A percentile compares a stretch with the other conserved stretches of the same genome.
phyloP scores from a whole-genome alignment of 2,797 vertebrate species.

The Falco berigora region DNA sequence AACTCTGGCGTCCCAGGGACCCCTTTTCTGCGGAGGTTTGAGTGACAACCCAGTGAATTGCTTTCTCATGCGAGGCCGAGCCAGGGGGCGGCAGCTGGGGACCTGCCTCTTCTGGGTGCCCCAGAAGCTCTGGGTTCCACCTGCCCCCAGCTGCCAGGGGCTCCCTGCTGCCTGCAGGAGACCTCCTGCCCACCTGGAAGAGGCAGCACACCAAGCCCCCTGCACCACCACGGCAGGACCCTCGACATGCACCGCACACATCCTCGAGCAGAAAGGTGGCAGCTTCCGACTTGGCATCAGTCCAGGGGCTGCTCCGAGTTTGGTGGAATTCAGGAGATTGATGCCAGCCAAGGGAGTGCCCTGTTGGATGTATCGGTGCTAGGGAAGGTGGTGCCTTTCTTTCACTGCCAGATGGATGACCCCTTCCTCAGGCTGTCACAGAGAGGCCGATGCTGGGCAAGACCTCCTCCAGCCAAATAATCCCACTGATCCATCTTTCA shows the following conservation, averaged over 20 bases:
- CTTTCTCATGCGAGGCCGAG: background rate
- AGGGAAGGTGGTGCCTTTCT: background rate
- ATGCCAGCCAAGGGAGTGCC: background rate
- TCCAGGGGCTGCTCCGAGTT: background rate
- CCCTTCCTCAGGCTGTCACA: background rate
- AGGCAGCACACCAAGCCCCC: background rate
- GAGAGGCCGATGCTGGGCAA: background rate
- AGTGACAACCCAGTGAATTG: background rate
- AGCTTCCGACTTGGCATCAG: background rate
- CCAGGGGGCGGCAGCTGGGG: background rate
- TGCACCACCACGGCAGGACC: background rate
- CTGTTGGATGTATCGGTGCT: background rate
- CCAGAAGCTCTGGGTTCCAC: background rate
- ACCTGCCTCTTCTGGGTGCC: background rate
- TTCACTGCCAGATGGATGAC: background rate
- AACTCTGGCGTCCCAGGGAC: background rate
- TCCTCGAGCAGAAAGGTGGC: background rate
- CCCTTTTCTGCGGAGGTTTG: background rate
- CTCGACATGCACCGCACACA: accelerated
- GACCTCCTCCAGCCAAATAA: background rate
- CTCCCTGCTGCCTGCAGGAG: accelerated
- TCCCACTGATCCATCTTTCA: background rate
- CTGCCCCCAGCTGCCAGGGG: background rate
- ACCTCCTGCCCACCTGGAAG: background rate
- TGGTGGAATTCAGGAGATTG: background rate